Evolutionary conservation across 2,797 vertebrate species (phyloP).

Genomic region (Lepilemur septentrionalis): DNA sequence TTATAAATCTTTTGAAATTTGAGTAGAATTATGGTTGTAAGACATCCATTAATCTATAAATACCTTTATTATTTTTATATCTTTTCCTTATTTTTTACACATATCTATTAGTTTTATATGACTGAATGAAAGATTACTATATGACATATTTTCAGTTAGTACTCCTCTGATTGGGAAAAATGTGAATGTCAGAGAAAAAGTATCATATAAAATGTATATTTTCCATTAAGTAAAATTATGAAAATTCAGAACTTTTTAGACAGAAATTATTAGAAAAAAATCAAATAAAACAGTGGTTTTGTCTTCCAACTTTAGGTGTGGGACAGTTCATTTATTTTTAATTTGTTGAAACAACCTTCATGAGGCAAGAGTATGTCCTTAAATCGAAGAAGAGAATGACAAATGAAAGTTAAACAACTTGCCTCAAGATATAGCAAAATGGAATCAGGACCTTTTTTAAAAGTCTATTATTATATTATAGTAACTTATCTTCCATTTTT

Average conservation of each 20-base stretch:
- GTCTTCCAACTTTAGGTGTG: neutral
- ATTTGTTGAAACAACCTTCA: neutral
- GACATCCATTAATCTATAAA: neutral
- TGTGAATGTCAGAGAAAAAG: neutral
- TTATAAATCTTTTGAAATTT: neutral
- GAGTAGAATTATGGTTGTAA: neutral
- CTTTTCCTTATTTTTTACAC: neutral
- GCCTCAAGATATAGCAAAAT: neutral
- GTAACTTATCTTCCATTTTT: neutral
- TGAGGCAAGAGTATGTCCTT: neutral
- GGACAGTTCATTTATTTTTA: neutral
- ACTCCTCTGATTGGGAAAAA: neutral
- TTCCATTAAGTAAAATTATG: neutral
- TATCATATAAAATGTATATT: neutral
- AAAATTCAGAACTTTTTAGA: neutral
- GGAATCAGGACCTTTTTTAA: neutral
- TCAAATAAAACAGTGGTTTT: neutral
- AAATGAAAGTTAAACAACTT: neutral
- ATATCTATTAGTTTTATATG: neutral
- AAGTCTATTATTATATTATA: neutral
- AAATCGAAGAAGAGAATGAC: neutral
- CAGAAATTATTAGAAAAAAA: neutral
- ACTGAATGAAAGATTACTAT: neutral
- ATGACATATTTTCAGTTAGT: neutral
- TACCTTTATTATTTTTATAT: neutral